Conservation (phyloP, 2,888 invertebrate genomes). For the Caenorhabditis afra region DNA sequence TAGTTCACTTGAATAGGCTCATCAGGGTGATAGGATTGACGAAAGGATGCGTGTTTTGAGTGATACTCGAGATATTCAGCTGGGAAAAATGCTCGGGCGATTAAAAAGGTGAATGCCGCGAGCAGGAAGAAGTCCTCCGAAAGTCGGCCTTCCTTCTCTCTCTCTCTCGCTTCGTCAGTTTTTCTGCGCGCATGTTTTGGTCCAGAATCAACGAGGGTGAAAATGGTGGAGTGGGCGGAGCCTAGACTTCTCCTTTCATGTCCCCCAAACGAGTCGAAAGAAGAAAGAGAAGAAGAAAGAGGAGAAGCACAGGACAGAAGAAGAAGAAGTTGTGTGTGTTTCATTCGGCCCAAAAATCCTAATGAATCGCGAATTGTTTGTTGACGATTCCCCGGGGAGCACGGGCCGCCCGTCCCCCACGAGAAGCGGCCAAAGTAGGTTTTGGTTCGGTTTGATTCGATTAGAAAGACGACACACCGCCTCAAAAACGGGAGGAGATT, state of each 20-base stretch:
- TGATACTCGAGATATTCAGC: too few relatives aligned
- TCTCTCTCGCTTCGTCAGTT: neutral
- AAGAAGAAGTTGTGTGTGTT: slow-evolving; percentile 6
- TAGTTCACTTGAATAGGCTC: too few relatives aligned
- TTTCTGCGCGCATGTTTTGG: slow-evolving; percentile 9
- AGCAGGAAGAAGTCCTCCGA: too few relatives aligned
- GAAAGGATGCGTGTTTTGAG: too few relatives aligned
- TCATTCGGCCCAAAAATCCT: slow-evolving; percentile 33
- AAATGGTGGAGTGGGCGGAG: slow-evolving; percentile 37
- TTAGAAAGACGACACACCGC: slow-evolving; percentile 47
- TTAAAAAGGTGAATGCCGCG: too few relatives aligned
- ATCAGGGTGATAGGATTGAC: too few relatives aligned
- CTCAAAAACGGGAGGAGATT: slow-evolving; percentile 9
- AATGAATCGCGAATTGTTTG: slow-evolving; percentile 56
- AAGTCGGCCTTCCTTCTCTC: too few relatives aligned
- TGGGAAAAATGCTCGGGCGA: too few relatives aligned
- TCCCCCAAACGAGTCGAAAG: slow-evolving; percentile 17
- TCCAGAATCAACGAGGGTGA: slow-evolving; percentile 16
- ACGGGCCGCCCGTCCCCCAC: slow-evolving; percentile 12
- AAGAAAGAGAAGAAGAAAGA: neutral
- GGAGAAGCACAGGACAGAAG: slow-evolving; percentile 6
- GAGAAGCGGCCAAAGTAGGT: slow-evolving; percentile 38
- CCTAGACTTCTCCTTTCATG: neutral
- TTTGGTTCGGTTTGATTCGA: slow-evolving; percentile 60
- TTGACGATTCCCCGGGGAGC: slow-evolving; percentile 48